Percentiles rank a stretch among this genome's conserved stretches.
Conservation (phyloP, 2,113 vertebrate species). For the Panthera leo region DNA sequence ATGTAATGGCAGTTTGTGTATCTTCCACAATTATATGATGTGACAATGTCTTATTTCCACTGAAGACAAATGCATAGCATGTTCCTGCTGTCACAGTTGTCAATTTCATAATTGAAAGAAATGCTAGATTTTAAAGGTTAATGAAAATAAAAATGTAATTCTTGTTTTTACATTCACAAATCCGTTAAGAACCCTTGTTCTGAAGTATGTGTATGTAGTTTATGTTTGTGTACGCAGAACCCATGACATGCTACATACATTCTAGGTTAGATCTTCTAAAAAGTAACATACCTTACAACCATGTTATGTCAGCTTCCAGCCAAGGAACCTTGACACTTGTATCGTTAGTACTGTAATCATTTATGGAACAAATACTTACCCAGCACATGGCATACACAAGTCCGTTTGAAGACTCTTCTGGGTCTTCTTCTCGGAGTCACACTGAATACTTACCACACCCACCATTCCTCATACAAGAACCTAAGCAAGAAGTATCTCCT, state of each 20-base stretch:
- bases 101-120: not conserved
- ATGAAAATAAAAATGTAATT: not conserved
- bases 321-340: not conserved
- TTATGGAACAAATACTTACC: not conserved
- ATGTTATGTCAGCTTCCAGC: not conserved
- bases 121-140: not conserved
- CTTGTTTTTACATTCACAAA: not conserved
- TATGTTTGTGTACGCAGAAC: not conserved
- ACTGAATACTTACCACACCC: not conserved
- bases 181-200: not conserved
- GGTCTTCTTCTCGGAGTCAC: not conserved
- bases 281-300: not conserved
- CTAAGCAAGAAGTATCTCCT: not conserved
- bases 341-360: not conserved
- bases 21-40: not conserved
- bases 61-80: not conserved
- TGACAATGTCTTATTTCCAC: not conserved
- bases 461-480: not conserved
- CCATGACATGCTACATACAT: not conserved
- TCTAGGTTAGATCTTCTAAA: not conserved
- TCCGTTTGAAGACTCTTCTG: not conserved
- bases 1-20: not conserved
- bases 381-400: not conserved
- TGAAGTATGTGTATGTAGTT: not conserved
- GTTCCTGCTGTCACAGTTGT: not conserved